Evolutionary conservation across 2,797 vertebrate genomes (phyloP), one percentile per base, ranked within the genome.

Genomic region (Ctenosaura bakeri): DNA sequence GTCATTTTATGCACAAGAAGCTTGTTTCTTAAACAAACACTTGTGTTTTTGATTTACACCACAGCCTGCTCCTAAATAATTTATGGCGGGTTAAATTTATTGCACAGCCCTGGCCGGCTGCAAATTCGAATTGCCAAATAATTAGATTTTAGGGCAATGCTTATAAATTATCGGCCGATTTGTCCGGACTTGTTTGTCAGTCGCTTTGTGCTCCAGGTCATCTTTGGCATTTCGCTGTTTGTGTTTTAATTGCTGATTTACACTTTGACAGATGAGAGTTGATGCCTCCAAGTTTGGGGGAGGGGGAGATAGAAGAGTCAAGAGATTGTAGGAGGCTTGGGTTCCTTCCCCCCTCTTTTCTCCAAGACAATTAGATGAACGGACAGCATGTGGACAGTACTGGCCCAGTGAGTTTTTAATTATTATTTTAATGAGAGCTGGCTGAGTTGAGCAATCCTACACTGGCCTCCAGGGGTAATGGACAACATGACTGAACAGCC

Each of bases 121-220:
- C 98, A 98, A 98, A 99, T 99, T 98, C 98, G 98, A 99, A 99
- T 99, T 98, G 98, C 98, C 98, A 98, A 99, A 99, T 99, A 99
- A 99, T 99, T 98, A 99, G 99, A 99, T 99, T 99, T 99, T 99
- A 99, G 98, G 97, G 97, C 98, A 97, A 98, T 97, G 98, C 98
- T 99, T 99, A 98, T 99, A 99, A 99, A 99, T 99, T 98, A 99
- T 98, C 98, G 97, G 96, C 98, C 98, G 98, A 99, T 99, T 99
- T 99, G 98, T 99, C 98, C 97, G 97, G 98, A 98, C 98, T 98
- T 99, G 98, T 99, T 99, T 99, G 98, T 98, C 98, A 98, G 98
- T 97, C 96, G 97, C 97, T 98, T 98, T 98, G 97, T 97, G 99
- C 99, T 99, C 97, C 98, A 42, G 99, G 99, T 99, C 98, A 99